Evolutionary conservation across 2,113 vertebrate species (phyloP), one percentile per base, ranked within the genome.

Genomic region (Halcyon senegalensis): DNA sequence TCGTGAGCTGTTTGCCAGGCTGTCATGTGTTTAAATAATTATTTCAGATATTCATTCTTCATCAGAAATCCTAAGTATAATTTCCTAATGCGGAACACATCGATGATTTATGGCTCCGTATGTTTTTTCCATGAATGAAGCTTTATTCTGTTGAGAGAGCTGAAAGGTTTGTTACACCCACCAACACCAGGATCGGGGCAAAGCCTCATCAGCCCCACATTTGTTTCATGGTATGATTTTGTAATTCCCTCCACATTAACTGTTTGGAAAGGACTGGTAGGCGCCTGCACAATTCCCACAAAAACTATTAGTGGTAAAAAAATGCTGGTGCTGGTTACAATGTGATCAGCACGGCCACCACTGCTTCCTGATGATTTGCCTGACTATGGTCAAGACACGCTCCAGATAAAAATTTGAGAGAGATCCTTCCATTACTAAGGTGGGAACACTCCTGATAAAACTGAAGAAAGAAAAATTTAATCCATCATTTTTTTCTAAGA

Each of bases 11-110:
- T 74, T 86, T 94, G 82, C 73, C 72, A 46, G 21, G 68, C 95
- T 96, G 92, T 94, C 95, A 97, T 83, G 93, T n/a, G 28, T 84
- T 93, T 89, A 96, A 94, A 95, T 87, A 96, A 96, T 95, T 88
- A 93, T 92, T 96, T 96, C 73, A 95, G 69, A 96, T 77, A 96
- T 39, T 93, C 64, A 86, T 91, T 93, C 92, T 69, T 73, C 77
- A 84, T 89, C 87, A 90, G 39, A 96, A 97, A 79, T 58, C 89
- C 94, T 64, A 75, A 81, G 73, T 67, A 78, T 58, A 70, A 88
- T 84, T 88, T 95, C 75, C 68, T 56, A 41, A 17, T 69, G 81
- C 3, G 24, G 84, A 97, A 96, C 79, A 93, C 85, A 95, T 60
- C 0, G 4, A 74, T 78, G 56, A 56, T 70, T 86, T 76, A 90